A percentile compares a stretch with the other conserved stretches of the same genome.
These are phyloP conservation scores for Clarias gariepinus DNA, from an alignment of 2,113 vertebrate genomes.

Conservation along the genomic window DNA sequence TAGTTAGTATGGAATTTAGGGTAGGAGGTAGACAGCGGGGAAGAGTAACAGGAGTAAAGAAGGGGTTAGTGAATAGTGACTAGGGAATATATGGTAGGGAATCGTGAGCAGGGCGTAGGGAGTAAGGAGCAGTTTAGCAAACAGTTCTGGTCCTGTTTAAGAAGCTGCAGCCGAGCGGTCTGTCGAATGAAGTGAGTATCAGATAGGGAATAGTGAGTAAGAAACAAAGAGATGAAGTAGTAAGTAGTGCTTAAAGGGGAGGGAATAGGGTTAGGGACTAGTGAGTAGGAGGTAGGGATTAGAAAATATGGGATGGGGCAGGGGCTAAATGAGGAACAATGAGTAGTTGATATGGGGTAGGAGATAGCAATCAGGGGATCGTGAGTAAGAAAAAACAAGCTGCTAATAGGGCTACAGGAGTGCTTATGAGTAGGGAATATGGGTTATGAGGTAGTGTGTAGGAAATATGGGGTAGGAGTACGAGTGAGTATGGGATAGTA, in stretches of 20 bases:
- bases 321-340: background rate
- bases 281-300: background rate
- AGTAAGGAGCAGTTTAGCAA: too few species aligned
- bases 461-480: background rate
- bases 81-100: background rate
- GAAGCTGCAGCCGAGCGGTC: too few species aligned
- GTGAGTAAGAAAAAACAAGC: background rate
- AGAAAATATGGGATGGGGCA: background rate
- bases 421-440: background rate
- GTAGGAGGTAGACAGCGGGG: background rate
- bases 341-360: too few species aligned
- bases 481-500: too few species aligned
- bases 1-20: background rate
- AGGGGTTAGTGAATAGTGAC: rapidly evolving
- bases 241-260: background rate
- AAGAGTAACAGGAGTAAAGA: background rate
- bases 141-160: too few species aligned
- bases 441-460: background rate
- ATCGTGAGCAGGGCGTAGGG: background rate
- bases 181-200: background rate
- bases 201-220: too few species aligned
- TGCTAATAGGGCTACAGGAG: background rate
- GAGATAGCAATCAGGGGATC: background rate
- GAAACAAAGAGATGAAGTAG: background rate
- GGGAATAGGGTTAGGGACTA: background rate